Percentiles rank a stretch among this genome's conserved stretches.
These are phyloP conservation scores for Gadus chalcogrammus DNA, from an alignment of 2,113 vertebrate species.

Conservation along the genomic window DNA sequence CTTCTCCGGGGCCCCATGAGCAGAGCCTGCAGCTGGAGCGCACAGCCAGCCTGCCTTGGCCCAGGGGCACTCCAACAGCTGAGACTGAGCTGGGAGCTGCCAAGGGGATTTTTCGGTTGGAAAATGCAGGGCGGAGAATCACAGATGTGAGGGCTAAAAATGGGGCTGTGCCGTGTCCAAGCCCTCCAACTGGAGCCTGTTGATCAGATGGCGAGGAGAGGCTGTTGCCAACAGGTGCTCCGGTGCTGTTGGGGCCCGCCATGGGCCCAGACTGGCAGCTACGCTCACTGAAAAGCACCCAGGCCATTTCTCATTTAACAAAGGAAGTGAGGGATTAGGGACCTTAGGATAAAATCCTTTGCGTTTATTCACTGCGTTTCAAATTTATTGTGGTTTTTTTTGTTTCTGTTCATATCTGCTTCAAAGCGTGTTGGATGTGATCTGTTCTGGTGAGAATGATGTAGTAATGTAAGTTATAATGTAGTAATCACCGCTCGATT, in stretches of 20 bases:
- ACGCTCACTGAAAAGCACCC: conserved; percentile 43
- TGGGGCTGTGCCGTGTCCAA: conserved; percentile 32
- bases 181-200: conserved; percentile 45
- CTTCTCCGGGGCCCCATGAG: conserved; percentile 65
- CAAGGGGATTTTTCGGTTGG: conserved; percentile 51
- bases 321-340: conserved; percentile 53
- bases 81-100: conserved; percentile 64
- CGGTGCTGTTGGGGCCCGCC: conserved; percentile 33
- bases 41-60: conserved; percentile 55
- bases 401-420: no score
- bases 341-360: conserved; percentile 29
- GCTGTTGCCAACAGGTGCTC: conserved; percentile 64
- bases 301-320: conserved; percentile 52
- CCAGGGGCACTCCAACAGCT: conserved; percentile 68
- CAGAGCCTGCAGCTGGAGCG: conserved; percentile 68
- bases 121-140: conserved; percentile 44
- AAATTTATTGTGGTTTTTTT: conserved; percentile 20
- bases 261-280: conserved; percentile 28
- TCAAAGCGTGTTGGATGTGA: no score
- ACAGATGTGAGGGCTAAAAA: conserved; percentile 65
- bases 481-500: no score
- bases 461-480: no score
- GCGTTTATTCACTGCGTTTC: conserved; percentile 28
- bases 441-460: no score
- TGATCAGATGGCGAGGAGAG: conserved; percentile 52